These are phyloP conservation scores for Aphyosemion australe DNA, from an alignment of 2,113 vertebrate species.

Conservation along the genomic window DNA sequence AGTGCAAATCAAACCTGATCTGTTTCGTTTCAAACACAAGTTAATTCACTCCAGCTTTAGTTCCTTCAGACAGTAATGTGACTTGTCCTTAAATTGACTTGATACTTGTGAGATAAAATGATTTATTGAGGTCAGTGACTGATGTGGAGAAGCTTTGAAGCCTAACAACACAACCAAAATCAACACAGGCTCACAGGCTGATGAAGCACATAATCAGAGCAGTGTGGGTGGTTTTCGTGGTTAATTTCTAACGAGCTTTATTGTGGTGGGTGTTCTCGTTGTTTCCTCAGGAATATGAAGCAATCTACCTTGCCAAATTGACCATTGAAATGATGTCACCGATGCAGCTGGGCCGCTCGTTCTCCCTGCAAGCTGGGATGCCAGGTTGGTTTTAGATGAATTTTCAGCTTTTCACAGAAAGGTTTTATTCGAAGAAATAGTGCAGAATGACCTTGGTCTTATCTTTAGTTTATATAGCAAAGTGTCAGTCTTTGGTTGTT, in stretches of 20 bases:
- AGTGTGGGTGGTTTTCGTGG: neutral
- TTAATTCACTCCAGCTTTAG: too few species aligned
- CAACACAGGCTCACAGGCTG: too few species aligned
- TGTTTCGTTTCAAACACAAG: too few species aligned
- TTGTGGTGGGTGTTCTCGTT: neutral
- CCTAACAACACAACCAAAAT: neutral
- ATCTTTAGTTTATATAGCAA: too few species aligned
- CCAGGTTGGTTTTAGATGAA: slow-evolving; percentile 78
- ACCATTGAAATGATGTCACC: slow-evolving; percentile 99
- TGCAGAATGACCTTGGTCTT: too few species aligned
- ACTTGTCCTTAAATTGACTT: too few species aligned
- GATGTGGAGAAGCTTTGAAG: neutral
- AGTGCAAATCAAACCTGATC: too few species aligned
- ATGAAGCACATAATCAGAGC: neutral
- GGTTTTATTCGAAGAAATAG: too few species aligned
- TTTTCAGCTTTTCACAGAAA: neutral
- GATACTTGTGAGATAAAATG: neutral
- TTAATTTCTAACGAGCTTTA: neutral
- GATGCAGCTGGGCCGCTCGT: slow-evolving; percentile 90
- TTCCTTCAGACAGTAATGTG: too few species aligned
- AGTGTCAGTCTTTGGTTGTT: too few species aligned
- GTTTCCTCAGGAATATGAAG: slow-evolving; percentile 93
- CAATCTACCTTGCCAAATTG: slow-evolving; percentile 97
- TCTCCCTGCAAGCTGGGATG: slow-evolving; percentile 86
- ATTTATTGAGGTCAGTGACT: neutral